Conservation (phyloP, 2,888 invertebrate species). For the Drosophila nr. perissopoda region DNA sequence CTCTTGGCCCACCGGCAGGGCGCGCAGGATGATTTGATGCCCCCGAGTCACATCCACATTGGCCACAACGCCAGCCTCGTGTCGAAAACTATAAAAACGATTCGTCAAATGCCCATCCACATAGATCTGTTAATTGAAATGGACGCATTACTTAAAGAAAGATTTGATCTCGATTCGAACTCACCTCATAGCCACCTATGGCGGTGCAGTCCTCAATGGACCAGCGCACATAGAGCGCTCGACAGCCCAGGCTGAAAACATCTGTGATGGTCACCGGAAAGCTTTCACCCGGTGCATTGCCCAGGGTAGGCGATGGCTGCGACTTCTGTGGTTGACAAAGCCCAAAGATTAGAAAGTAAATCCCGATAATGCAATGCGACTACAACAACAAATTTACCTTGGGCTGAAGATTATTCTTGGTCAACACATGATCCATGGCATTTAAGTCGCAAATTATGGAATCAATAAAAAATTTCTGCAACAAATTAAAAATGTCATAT, state of each 20-base stretch:
- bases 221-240: slow-evolving; percentile 82
- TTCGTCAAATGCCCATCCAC: slow-evolving; percentile 82
- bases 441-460: slow-evolving; percentile 78
- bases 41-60: slow-evolving; percentile 75
- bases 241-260: slow-evolving; percentile 74
- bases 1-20: slow-evolving; percentile 66
- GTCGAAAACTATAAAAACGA: slow-evolving; percentile 77
- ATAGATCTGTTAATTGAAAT: slow-evolving; percentile 70
- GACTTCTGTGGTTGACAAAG: slow-evolving; percentile 19
- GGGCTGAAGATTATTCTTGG: slow-evolving; percentile 53
- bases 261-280: slow-evolving; percentile 80
- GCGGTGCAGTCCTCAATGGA: slow-evolving; percentile 73
- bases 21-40: slow-evolving; percentile 81
- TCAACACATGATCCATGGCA: slow-evolving; percentile 77
- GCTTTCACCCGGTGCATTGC: slow-evolving; percentile 53
- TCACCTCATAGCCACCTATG: slow-evolving; percentile 83
- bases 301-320: slow-evolving; percentile 24
- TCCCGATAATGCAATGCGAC: too few species aligned
- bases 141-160: not conserved
- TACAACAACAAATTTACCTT: slow-evolving; percentile 44
- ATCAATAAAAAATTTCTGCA: slow-evolving; percentile 81
- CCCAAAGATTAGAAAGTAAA: not conserved
- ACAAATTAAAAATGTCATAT: not conserved
- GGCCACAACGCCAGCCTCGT: slow-evolving; percentile 80
- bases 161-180: not conserved